Evolutionary conservation across 2,888 invertebrate species (phyloP).

Genomic region (Disparrhopalites patrizii): DNA sequence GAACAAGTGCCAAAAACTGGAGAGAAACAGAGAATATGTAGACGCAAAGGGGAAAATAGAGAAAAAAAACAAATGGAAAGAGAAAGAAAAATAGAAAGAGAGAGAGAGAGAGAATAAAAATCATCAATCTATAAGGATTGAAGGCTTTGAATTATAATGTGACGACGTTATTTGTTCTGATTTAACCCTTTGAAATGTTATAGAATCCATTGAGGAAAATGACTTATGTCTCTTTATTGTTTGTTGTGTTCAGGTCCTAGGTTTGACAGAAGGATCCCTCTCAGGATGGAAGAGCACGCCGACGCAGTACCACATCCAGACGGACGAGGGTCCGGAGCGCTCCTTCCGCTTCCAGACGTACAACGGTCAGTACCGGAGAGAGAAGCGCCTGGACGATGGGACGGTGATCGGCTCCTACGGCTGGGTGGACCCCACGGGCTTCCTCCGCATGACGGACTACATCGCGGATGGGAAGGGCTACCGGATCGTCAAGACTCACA

Average conservation of each 20-base stretch:
- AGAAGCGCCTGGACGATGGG: constrained; percentile 69
- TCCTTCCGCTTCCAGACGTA: constrained; percentile 85
- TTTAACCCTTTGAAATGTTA: background rate
- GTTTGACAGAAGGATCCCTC: constrained; percentile 34
- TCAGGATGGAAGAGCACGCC: constrained; percentile 47
- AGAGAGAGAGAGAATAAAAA: too few relatives aligned
- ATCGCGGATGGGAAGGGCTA: constrained; percentile 80
- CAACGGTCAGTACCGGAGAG: constrained; percentile 83
- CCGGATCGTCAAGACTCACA: constrained; percentile 70
- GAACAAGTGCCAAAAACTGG: too few relatives aligned
- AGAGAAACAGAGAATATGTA: too few relatives aligned
- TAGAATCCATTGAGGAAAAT: background rate
- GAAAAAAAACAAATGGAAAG: too few relatives aligned
- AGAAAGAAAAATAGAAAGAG: background rate
- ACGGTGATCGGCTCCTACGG: constrained; percentile 84
- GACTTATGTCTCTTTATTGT: background rate
- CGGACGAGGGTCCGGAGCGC: constrained; percentile 85
- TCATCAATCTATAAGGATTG: too few relatives aligned
- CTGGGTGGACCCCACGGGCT: constrained; percentile 81
- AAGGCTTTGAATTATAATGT: background rate
- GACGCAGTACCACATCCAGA: constrained; percentile 86
- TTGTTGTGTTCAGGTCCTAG: constrained; percentile 11
- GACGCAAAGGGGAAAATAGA: too few relatives aligned
- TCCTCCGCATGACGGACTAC: constrained; percentile 76
- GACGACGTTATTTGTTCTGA: background rate